phyloP scores from a whole-genome alignment of 2,888 invertebrate species.

The Cyaniris semiargus region DNA sequence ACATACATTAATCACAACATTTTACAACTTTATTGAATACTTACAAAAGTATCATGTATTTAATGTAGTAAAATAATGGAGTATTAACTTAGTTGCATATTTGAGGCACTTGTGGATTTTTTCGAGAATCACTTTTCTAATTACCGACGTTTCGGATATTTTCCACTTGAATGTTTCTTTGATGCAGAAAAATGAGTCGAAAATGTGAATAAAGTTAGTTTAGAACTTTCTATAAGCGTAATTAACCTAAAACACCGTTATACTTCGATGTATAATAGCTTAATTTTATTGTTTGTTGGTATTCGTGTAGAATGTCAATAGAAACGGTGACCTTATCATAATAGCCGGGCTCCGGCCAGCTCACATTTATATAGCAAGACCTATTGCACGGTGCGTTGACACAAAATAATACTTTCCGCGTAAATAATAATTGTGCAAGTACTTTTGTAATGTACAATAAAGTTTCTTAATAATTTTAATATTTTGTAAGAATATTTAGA shows the following conservation, averaged over 20 bases:
- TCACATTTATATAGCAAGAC: constrained; percentile 23
- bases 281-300: constrained; percentile 19
- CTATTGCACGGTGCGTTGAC: neutral
- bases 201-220: neutral
- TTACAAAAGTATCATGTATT: neutral
- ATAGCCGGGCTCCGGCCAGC: neutral
- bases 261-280: neutral
- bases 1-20: neutral
- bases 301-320: constrained; percentile 23
- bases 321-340: constrained; percentile 28
- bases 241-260: constrained; percentile 1
- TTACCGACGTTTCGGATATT: too few species aligned
- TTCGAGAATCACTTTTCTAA: too few species aligned
- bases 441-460: neutral
- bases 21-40: neutral
- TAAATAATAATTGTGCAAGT: constrained; percentile 18
- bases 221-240: neutral
- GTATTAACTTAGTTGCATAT: too few species aligned
- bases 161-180: too few species aligned
- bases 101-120: too few species aligned
- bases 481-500: neutral
- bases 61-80: neutral
- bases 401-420: constrained; percentile 12
- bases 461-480: neutral
- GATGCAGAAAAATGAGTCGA: too few species aligned